Evolutionary conservation across 2,888 invertebrate genomes (phyloP).

Genomic region (Campoplex capitator): DNA sequence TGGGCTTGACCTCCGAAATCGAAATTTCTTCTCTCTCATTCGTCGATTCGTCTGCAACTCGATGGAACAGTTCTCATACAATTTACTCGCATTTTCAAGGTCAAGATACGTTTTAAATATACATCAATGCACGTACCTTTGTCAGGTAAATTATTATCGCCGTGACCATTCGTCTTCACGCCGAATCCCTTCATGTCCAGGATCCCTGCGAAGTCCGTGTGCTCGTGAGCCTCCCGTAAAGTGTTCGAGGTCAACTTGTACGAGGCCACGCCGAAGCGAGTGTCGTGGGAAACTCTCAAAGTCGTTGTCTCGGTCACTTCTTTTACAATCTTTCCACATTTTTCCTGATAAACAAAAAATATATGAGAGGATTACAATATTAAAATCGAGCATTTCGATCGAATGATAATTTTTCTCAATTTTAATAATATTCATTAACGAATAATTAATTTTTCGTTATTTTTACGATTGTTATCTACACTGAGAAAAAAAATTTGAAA

Average conservation of each 20-base stretch:
- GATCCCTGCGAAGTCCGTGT: conserved; percentile 75
- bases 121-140: conserved; percentile 66
- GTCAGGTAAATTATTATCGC: conserved; percentile 37
- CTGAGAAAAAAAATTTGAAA: too few species aligned
- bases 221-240: conserved; percentile 81
- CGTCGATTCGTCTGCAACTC: conserved; percentile 42
- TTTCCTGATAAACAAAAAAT: conserved; percentile 74
- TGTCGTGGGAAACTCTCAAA: conserved; percentile 86
- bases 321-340: conserved; percentile 85
- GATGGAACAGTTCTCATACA: not conserved
- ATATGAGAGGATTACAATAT: not conserved
- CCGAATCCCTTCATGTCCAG: conserved; percentile 64
- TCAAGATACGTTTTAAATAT: not conserved
- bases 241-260: conserved; percentile 86
- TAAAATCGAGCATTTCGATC: not conserved
- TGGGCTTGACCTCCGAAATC: conserved; percentile 47
- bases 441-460: too few species aligned
- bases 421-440: not conserved
- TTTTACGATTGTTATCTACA: not conserved
- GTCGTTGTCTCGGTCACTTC: conserved; percentile 86
- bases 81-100: not conserved
- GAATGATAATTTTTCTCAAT: not conserved
- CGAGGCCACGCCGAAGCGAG: conserved; percentile 86
- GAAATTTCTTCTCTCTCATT: conserved; percentile 65
- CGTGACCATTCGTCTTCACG: conserved; percentile 45